Percentiles rank a stretch among this genome's conserved stretches.
phyloP scores from a whole-genome alignment of 2,888 invertebrate species.

The Tineola bisselliella region DNA sequence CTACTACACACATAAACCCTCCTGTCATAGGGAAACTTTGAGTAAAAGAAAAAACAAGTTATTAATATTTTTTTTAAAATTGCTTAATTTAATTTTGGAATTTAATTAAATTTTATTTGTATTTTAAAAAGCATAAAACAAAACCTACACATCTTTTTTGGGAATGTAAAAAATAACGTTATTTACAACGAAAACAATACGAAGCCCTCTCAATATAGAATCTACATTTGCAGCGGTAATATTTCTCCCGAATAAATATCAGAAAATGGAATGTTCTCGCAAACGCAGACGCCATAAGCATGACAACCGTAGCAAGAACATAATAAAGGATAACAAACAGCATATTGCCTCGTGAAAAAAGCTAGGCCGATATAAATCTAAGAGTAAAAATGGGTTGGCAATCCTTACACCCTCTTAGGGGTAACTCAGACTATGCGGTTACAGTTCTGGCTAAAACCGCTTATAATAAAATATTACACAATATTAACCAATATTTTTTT shows the following conservation, averaged over 20 bases:
- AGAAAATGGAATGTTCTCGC: neutral
- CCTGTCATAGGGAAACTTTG: too few species aligned
- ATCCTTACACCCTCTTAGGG: neutral
- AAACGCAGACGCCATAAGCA: neutral
- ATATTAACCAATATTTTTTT: too few species aligned
- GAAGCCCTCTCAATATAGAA: neutral
- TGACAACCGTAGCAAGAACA: slow-evolving; percentile 19
- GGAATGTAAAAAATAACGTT: too few species aligned
- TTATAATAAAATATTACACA: neutral
- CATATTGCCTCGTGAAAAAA: slow-evolving; percentile 25
- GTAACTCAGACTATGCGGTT: neutral
- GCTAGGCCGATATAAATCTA: slow-evolving; percentile 26
- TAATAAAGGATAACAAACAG: slow-evolving; percentile 25
- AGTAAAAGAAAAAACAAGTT: too few species aligned
- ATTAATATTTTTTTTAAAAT: too few species aligned
- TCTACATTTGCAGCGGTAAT: neutral
- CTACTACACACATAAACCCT: too few species aligned
- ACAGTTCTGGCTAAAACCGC: neutral
- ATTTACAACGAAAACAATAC: too few species aligned
- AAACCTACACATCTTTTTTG: too few species aligned
- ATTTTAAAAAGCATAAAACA: too few species aligned
- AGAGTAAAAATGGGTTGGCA: slow-evolving; percentile 21
- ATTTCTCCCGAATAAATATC: neutral
- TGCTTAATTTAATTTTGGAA: too few species aligned
- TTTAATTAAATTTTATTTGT: too few species aligned